Base-by-base conservation (phyloP, 2,888 invertebrate species). In the Agrochola litura region DNA sequence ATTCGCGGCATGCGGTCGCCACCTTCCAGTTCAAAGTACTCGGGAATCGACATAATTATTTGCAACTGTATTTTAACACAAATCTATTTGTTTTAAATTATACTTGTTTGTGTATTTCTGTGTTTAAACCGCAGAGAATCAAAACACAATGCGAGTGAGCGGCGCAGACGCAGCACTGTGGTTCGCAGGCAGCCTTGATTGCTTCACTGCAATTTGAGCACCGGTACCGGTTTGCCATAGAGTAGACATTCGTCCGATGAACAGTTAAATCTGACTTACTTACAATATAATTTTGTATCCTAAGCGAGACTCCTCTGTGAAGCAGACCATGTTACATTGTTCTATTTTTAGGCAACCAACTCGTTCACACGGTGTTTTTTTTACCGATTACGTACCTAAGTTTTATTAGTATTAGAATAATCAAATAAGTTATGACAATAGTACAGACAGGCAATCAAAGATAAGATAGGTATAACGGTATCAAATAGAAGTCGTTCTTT, bases 1-100 rank as follows among this genome's bases (percentile, higher is more conserved):
- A 98, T 94, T 72, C 97, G 95, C 10, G 98, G 98, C 97, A 98
- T 97, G 77, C 95, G 96, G 70, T 97, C 95, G 6, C 98, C 98
- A 87, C 93, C 93, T 66, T 93, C 92, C 69, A 96, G 88, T 65
- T 91, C 92, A 86, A 94, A 93, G 88, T 93, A 95, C 84, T 95
- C 83, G 49, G 93, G 90, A 71, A 93, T 81, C 46, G 93, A 87
- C 96, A 96, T 96, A 30, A 30, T 30, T 30, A 49, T 78, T 86
- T 46, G 12, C 58, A 85, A 61, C 41, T 77, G 14, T 58, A 10
- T 65, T 43, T 37, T 46, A 61, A 61, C 58, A 64, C 66, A 58
- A 73, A 19, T 52, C 14, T 63, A 14, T 72, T 30, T 49, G 1
- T 69, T n/a, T 63, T 25, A 56, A 19, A 58, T 41, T 49, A 37